phyloP scores from a whole-genome alignment of 35 echinoderm and acorn worm genomes.

The Apostichopus californicus region DNA sequence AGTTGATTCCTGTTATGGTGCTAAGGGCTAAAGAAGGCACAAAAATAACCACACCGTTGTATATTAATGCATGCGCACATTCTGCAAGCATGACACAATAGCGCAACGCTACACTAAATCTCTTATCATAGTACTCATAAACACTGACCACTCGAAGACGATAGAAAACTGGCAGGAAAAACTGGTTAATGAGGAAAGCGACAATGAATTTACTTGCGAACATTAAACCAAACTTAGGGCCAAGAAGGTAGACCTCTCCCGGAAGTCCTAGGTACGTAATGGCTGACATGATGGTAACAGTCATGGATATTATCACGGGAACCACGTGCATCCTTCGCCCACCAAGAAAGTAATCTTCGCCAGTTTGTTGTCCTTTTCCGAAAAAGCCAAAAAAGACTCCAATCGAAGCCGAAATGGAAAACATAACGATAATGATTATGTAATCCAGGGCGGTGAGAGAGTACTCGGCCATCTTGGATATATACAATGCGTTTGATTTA shows the following conservation, averaged over 20 bases:
- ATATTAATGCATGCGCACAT: constrained; percentile 18
- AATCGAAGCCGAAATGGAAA: constrained; percentile 39
- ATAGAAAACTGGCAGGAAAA: constrained; percentile 62
- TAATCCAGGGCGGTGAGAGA: constrained; percentile 49
- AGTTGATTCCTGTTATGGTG: constrained; percentile 45
- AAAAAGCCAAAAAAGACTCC: constrained; percentile 34
- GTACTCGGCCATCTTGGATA: not conserved
- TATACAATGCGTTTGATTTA: too few relatives aligned
- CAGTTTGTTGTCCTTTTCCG: constrained; percentile 24
- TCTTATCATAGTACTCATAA: constrained; percentile 54
- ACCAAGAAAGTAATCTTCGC: constrained; percentile 53
- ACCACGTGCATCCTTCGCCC: constrained; percentile 46
- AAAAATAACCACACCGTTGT: constrained; percentile 49
- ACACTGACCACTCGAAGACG: constrained; percentile 22
- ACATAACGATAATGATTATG: constrained; percentile 19
- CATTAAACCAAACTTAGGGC: constrained; percentile 54
- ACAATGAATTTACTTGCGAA: constrained; percentile 33
- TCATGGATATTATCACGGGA: constrained; percentile 52
- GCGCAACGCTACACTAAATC: constrained; percentile 15
- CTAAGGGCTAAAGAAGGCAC: constrained; percentile 50
- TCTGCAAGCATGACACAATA: constrained; percentile 36
- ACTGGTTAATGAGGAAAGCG: constrained; percentile 8
- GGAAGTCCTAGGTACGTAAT: constrained; percentile 49
- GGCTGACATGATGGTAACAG: constrained; percentile 54
- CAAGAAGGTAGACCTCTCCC: constrained; percentile 50